phyloP scores from a whole-genome alignment of 2,113 vertebrate genomes.

The Ophiodon elongatus region DNA sequence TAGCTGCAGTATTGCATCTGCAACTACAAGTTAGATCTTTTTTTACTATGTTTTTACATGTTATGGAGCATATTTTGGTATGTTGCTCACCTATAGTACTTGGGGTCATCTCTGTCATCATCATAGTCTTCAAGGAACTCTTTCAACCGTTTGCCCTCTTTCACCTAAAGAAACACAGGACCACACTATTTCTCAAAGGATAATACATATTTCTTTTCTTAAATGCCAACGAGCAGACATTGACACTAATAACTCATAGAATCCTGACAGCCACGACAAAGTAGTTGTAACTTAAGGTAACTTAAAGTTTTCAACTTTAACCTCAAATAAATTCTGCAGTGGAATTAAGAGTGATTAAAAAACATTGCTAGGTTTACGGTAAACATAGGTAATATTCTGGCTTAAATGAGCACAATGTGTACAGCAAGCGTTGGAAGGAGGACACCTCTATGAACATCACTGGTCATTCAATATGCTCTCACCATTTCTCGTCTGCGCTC shows the following conservation, averaged over 20 bases:
- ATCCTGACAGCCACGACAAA: background rate
- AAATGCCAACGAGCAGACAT: background rate
- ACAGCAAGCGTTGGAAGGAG: background rate
- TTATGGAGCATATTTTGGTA: too few relatives aligned
- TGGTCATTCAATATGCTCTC: constrained; percentile 27
- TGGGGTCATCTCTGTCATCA: constrained; percentile 97
- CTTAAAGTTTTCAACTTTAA: too few relatives aligned
- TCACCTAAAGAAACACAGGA: constrained; percentile 83
- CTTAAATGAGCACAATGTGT: background rate
- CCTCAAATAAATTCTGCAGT: background rate
- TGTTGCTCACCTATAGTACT: constrained; percentile 92
- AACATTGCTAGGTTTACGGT: background rate
- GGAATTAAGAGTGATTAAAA: background rate
- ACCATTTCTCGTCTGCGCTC: constrained; percentile 96
- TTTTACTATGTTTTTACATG: background rate
- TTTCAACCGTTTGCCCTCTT: constrained; percentile 97
- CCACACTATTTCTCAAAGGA: background rate
- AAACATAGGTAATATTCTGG: background rate
- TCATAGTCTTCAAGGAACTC: constrained; percentile 99
- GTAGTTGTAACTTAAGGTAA: background rate
- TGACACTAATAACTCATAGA: background rate
- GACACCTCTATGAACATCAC: background rate
- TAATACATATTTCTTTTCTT: background rate
- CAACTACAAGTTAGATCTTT: constrained; percentile 40
- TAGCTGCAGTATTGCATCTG: constrained; percentile 49